phyloP scores from a whole-genome alignment of 1,140 invertebrate genomes.

The Thalassaphorura encarpata region DNA sequence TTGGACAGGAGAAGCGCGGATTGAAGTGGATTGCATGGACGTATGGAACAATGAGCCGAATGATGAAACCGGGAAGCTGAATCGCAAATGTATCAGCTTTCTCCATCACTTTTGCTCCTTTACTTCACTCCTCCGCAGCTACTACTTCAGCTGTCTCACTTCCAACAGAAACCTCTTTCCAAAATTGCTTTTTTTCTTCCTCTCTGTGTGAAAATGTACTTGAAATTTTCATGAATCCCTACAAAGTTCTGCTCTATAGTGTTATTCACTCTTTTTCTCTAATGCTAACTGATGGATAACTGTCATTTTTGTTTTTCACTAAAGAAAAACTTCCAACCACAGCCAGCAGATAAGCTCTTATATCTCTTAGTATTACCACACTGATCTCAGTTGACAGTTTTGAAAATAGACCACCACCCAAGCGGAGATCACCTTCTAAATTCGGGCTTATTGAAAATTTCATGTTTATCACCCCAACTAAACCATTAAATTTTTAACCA shows the following conservation, averaged over 20 bases:
- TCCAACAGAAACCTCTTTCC: conserved; percentile 33
- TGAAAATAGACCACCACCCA: too few relatives aligned
- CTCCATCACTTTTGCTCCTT: too few relatives aligned
- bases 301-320: conserved; percentile 26
- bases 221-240: conserved; percentile 33
- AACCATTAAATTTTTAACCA: not conserved
- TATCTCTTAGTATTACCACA: too few relatives aligned
- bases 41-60: not conserved
- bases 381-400: too few relatives aligned
- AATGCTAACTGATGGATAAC: conserved; percentile 29
- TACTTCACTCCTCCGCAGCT: conserved; percentile 36
- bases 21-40: conserved; percentile 10
- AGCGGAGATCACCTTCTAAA: too few relatives aligned
- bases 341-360: too few relatives aligned
- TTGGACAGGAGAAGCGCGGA: not conserved
- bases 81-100: conserved; percentile 1
- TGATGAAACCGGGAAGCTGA: not conserved
- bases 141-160: conserved; percentile 37
- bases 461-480: not conserved
- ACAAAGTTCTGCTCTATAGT: conserved; percentile 12
- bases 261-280: conserved; percentile 20
- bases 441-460: not conserved
- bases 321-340: too few relatives aligned
- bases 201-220: conserved; percentile 14
- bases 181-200: conserved; percentile 31